These are phyloP conservation scores for Perccottus glenii DNA, from an alignment of 2,113 vertebrate species.

Conservation along the genomic window DNA sequence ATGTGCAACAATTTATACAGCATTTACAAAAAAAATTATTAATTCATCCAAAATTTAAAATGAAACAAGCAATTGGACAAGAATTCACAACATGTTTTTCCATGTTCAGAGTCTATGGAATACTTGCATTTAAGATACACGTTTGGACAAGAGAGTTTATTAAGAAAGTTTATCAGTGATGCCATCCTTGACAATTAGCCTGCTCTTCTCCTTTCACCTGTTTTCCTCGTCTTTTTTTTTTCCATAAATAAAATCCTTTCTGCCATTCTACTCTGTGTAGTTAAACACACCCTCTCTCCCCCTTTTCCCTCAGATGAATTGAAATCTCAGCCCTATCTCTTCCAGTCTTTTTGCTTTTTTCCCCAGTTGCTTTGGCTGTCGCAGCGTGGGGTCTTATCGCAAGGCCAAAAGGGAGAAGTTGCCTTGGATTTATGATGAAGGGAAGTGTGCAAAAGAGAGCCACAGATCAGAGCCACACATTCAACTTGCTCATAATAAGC, in stretches of 20 bases:
- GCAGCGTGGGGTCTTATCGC: constrained; percentile 89
- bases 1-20: too few relatives aligned
- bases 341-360: constrained; percentile 81
- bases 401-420: constrained; percentile 94
- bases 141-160: background rate
- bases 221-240: constrained; percentile 50
- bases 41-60: too few relatives aligned
- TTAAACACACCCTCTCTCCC: constrained; percentile 56
- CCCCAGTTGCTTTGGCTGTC: constrained; percentile 89
- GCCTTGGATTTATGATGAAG: constrained; percentile 90
- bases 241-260: constrained; percentile 85
- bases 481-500: constrained; percentile 97
- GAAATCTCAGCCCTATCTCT: constrained; percentile 91
- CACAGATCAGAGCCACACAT: constrained; percentile 94
- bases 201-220: background rate
- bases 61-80: too few relatives aligned
- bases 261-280: constrained; percentile 52
- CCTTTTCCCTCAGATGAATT: constrained; percentile 83
- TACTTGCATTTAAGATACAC: too few relatives aligned
- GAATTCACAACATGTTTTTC: too few relatives aligned
- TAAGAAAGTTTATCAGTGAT: background rate
- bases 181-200: background rate
- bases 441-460: constrained; percentile 77
- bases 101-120: too few relatives aligned
- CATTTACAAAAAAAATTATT: too few relatives aligned